Conservation (phyloP, 2,888 invertebrate species). For the Adelognathus sp. region DNA sequence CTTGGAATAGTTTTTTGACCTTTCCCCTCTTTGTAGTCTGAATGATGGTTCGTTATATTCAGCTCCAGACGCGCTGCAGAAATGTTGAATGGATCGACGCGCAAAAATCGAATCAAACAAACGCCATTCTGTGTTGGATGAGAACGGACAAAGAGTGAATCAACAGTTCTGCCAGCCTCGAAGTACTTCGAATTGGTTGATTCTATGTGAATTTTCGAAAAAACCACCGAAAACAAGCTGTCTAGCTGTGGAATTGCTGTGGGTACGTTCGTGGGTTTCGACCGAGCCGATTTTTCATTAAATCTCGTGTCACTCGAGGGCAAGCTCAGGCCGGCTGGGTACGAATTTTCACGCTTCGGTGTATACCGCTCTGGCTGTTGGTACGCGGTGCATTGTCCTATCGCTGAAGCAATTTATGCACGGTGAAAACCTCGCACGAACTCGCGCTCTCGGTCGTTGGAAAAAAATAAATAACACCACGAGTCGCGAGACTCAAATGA, state of each 20-base stretch:
- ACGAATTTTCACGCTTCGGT: constrained; percentile 21
- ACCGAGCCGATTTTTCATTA: constrained; percentile 27
- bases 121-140: too few relatives aligned
- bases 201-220: neutral
- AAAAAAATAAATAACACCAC: neutral
- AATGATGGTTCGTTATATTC: constrained; percentile 6
- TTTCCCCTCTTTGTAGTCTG: neutral
- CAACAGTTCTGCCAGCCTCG: neutral
- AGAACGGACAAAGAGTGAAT: too few relatives aligned
- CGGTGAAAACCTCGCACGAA: neutral
- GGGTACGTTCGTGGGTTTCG: neutral
- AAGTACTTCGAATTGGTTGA: constrained; percentile 1
- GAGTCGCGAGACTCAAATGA: neutral
- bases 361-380: neutral
- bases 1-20: neutral
- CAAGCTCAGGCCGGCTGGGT: neutral
- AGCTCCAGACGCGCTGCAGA: neutral
- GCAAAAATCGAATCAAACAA: neutral
- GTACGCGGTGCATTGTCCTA: neutral
- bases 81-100: neutral
- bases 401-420: constrained; percentile 6
- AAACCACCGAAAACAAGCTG: neutral
- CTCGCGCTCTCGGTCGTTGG: neutral
- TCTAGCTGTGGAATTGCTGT: neutral
- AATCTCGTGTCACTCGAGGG: constrained; percentile 28